A percentile compares a stretch with the other conserved stretches of the same genome.
Conservation (phyloP, 2,797 vertebrate species). For the Pseudochromis fuscus region DNA sequence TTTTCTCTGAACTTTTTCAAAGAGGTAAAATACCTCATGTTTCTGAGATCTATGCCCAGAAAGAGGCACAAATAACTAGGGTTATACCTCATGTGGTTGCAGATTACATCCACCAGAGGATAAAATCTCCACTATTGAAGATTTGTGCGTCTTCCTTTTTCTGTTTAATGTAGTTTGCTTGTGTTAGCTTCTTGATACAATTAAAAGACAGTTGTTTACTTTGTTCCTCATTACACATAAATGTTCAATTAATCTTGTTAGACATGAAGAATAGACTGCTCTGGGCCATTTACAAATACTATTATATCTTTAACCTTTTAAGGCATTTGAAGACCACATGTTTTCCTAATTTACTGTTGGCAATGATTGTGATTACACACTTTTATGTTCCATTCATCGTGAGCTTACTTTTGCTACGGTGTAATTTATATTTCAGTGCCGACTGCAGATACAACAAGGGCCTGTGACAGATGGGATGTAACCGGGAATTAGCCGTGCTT, state of each 20-base stretch:
- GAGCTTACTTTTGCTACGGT: conserved; percentile 62
- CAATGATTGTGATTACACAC: conserved; percentile 52
- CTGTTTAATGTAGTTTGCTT: conserved; percentile 27
- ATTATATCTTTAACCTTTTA: conserved; percentile 46
- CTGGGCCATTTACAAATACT: conserved; percentile 34
- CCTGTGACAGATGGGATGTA: conserved; percentile 79
- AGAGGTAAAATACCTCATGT: conserved; percentile 60
- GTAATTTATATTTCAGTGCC: conserved; percentile 78
- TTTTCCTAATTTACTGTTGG: conserved; percentile 60
- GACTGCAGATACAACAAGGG: conserved; percentile 73
- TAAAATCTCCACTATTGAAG: conserved; percentile 35
- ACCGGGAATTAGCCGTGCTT: conserved; percentile 75
- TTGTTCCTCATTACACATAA: conserved; percentile 7
- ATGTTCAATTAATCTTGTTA: conserved; percentile 40
- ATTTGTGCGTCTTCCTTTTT: conserved; percentile 14
- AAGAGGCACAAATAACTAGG: conserved; percentile 41
- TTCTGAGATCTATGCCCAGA: conserved; percentile 52
- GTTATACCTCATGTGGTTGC: conserved; percentile 41
- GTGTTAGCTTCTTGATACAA: conserved; percentile 26
- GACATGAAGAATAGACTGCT: conserved; percentile 29
- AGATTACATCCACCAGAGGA: conserved; percentile 51
- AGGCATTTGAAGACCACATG: conserved; percentile 45
- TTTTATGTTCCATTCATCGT: conserved; percentile 62
- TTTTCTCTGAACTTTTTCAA: conserved; percentile 65
- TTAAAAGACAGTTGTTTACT: conserved; percentile 35